Conservation (phyloP, 53 echinoderm and acorn worm genomes). For the Holothuria leucospilota region DNA sequence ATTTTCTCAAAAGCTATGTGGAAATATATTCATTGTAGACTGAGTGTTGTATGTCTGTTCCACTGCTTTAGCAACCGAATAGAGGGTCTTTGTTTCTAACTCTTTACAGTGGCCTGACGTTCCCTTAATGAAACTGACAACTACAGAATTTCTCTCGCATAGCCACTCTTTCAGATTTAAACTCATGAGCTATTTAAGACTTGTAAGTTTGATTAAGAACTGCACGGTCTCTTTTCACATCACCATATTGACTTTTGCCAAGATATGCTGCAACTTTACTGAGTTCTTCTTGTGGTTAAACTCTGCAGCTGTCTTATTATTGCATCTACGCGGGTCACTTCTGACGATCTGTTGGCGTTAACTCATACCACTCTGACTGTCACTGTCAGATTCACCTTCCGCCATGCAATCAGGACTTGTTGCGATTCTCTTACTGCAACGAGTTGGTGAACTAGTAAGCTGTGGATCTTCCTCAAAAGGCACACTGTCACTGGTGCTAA, state of each 20-base stretch:
- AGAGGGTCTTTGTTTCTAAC: background rate
- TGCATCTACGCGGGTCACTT: no score
- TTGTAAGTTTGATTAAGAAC: background rate
- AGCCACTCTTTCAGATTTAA: conserved; percentile 3
- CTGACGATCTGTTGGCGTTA: no score
- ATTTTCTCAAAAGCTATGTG: background rate
- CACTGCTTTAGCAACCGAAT: conserved; percentile 10
- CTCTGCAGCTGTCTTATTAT: background rate
- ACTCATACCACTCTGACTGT: no score
- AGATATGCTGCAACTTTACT: conserved; percentile 2
- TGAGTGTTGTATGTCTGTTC: conserved; percentile 17
- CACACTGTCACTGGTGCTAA: no score
- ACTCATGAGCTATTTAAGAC: background rate
- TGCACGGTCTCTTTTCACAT: background rate
- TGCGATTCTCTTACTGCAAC: no score
- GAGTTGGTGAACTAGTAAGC: no score
- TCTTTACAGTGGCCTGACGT: background rate
- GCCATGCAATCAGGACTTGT: no score
- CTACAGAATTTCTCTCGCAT: background rate
- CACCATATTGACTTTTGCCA: background rate
- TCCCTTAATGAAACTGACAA: background rate
- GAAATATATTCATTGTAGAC: background rate
- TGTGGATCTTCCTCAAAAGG: no score
- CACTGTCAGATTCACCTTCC: no score
- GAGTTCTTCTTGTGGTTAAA: background rate